Percentiles rank a stretch among this genome's conserved stretches.
Evolutionary conservation across 2,113 vertebrate genomes (phyloP).

Genomic region (Lonchura striata): DNA sequence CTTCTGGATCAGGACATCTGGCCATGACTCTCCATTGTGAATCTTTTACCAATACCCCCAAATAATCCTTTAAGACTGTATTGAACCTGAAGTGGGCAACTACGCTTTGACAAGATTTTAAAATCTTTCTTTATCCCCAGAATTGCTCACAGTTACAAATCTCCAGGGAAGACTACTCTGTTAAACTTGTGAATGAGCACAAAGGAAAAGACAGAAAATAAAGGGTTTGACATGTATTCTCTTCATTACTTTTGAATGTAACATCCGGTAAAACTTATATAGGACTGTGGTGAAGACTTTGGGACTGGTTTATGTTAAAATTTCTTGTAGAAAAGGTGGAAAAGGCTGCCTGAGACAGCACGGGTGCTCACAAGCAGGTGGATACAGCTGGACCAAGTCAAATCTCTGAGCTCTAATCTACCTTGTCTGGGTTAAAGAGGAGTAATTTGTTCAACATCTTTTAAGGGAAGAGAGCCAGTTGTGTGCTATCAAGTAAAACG

Average conservation of each 20-base stretch:
- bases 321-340: not conserved
- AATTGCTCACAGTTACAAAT: not conserved
- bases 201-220: too few species aligned
- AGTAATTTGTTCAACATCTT: conserved; percentile 69
- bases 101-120: not conserved
- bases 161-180: not conserved
- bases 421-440: conserved; percentile 71
- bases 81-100: not conserved
- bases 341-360: not conserved
- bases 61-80: not conserved
- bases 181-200: not conserved
- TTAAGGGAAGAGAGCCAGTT: conserved; percentile 30
- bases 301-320: not conserved
- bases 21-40: not conserved
- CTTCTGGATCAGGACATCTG: not conserved
- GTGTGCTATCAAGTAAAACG: not conserved
- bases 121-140: not conserved
- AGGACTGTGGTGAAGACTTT: not conserved
- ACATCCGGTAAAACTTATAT: not conserved
- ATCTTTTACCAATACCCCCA: not conserved
- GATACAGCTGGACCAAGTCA: conserved; percentile 34
- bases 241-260: not conserved
- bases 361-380: conserved; percentile 29
- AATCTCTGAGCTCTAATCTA: conserved; percentile 53
- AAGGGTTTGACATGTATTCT: not conserved